Conservation (phyloP, 2,113 vertebrate genomes). For the Lethenteron camtschaticum region DNA sequence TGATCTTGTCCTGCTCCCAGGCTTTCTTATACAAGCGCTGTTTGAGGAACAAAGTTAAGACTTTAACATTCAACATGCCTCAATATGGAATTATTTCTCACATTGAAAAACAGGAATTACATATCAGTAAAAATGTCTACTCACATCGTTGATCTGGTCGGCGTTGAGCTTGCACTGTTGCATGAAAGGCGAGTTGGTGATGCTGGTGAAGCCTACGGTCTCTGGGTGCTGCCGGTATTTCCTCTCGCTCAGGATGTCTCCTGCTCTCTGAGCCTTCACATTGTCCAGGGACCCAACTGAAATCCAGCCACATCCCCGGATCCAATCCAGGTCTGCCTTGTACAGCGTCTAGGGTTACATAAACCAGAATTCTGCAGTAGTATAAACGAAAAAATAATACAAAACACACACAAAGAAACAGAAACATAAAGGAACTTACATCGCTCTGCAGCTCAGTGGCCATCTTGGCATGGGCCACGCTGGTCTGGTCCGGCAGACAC, state of each 20-base stretch:
- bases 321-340: background rate
- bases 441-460: slow-evolving; percentile 1
- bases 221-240: slow-evolving; percentile 3
- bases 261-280: slow-evolving; percentile 1
- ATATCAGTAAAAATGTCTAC: background rate
- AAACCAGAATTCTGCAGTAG: too few species aligned
- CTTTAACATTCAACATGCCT: background rate
- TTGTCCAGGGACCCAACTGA: background rate
- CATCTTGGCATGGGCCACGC: background rate
- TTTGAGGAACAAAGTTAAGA: slow-evolving; percentile 9
- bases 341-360: background rate
- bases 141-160: slow-evolving; percentile 1
- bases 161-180: background rate
- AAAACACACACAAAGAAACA: too few species aligned
- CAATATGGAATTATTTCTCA: background rate
- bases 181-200: background rate
- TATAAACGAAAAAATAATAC: too few species aligned
- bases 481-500: background rate
- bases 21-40: slow-evolving; percentile 49
- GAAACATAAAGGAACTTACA: background rate
- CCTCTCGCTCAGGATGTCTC: background rate
- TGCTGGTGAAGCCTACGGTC: slow-evolving; percentile 5
- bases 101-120: background rate
- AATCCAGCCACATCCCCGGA: background rate
- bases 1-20: slow-evolving; percentile 70